phyloP scores from a whole-genome alignment of 2,888 invertebrate species.

The Aphidius colemani region DNA sequence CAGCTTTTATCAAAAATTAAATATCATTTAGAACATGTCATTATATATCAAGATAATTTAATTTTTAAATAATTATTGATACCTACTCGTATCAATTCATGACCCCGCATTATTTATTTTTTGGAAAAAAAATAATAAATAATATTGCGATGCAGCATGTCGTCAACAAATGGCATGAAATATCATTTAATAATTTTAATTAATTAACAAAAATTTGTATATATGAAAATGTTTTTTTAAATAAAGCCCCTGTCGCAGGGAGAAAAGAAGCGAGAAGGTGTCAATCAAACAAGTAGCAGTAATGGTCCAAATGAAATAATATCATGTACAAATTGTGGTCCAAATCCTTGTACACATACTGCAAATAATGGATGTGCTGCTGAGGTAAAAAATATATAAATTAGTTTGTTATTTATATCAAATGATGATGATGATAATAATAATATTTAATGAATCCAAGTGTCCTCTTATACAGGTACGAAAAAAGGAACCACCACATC shows the following conservation, averaged over 20 bases:
- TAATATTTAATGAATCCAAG: constrained; percentile 42
- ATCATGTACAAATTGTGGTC: constrained; percentile 80
- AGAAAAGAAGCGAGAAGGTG: constrained; percentile 81
- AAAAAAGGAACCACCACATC: constrained; percentile 90
- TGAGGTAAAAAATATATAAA: constrained; percentile 72
- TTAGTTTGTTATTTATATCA: not conserved
- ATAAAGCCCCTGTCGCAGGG: constrained; percentile 67
- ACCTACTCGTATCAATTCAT: no score
- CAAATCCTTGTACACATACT: constrained; percentile 84
- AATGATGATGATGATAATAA: no score
- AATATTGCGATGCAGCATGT: no score
- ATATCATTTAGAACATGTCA: not conserved
- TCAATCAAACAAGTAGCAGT: constrained; percentile 40
- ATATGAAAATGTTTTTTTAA: constrained; percentile 50
- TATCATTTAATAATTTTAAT: no score
- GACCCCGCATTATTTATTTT: no score
- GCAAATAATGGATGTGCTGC: constrained; percentile 86
- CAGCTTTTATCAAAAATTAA: no score
- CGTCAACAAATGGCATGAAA: no score
- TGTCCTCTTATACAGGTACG: constrained; percentile 84
- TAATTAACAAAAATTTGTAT: not conserved
- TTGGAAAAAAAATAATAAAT: no score
- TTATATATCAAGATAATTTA: no score
- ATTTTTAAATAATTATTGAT: no score
- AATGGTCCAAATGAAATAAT: constrained; percentile 81